Conservation (phyloP, 2,888 invertebrate genomes). For the Dioctria linearis region DNA sequence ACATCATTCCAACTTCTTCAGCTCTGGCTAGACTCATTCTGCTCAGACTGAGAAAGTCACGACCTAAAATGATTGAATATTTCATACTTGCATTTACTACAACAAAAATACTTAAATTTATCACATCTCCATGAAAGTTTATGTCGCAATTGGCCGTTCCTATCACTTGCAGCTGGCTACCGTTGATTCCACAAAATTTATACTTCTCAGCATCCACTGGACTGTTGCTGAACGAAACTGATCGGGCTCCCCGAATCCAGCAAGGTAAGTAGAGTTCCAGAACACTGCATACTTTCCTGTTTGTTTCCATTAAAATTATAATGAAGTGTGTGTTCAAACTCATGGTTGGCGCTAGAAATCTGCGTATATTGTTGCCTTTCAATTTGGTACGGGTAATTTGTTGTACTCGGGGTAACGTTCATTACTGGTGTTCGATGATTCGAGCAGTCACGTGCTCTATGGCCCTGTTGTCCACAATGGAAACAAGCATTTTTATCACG, state of each 20-base stretch:
- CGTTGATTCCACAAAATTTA: conserved; percentile 55
- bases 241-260: conserved; percentile 52
- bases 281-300: background rate
- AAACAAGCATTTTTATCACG: background rate
- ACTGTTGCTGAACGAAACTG: conserved; percentile 36
- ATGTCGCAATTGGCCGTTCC: conserved; percentile 51
- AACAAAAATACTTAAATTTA: conserved; percentile 53
- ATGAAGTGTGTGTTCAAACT: too few relatives aligned
- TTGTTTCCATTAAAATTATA: background rate
- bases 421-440: background rate
- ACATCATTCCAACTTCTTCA: background rate
- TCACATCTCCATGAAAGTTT: conserved; percentile 47
- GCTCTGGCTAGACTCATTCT: background rate
- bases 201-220: conserved; percentile 33
- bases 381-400: too few relatives aligned
- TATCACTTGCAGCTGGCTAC: conserved; percentile 46
- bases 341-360: too few relatives aligned
- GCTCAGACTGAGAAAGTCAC: conserved; percentile 51
- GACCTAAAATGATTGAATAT: conserved; percentile 53
- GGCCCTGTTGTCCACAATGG: conserved; percentile 7
- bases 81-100: conserved; percentile 41
- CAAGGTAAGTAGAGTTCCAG: conserved; percentile 25
- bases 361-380: background rate
- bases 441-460: background rate
- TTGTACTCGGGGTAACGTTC: background rate